phyloP scores from a whole-genome alignment of 1,140 invertebrate genomes.

The Apis laboriosa region DNA sequence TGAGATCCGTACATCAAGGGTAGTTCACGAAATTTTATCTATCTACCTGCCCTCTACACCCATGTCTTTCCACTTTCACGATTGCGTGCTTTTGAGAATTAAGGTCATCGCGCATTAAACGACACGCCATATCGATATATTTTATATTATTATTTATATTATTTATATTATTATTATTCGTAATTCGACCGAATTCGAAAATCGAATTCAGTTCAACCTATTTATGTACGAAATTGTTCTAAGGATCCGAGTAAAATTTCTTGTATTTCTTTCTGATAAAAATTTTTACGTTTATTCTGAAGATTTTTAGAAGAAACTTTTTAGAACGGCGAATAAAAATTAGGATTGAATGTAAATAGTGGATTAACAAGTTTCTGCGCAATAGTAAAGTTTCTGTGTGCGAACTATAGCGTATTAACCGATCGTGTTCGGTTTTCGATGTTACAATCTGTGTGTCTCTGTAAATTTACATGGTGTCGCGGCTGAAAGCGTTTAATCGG shows the following conservation, averaged over 20 bases:
- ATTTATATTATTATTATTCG: no score
- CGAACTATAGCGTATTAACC: background rate
- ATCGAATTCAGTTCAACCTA: background rate
- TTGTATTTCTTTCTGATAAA: no score
- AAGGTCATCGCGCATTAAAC: background rate
- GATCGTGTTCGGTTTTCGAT: background rate
- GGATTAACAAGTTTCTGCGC: background rate
- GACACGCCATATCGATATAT: no score
- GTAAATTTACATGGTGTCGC: background rate
- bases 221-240: no score
- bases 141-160: no score
- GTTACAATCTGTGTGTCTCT: background rate
- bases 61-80: no score
- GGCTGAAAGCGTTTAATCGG: background rate
- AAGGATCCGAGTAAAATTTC: background rate
- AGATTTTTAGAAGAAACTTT: no score
- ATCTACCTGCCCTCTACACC: background rate
- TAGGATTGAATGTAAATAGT: background rate
- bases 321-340: no score
- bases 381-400: background rate
- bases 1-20: background rate
- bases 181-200: no score
- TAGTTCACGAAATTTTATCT: background rate
- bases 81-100: background rate
- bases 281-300: background rate